Evolutionary conservation across 1,140 invertebrate genomes (phyloP).

Genomic region (Danaus plexippus): DNA sequence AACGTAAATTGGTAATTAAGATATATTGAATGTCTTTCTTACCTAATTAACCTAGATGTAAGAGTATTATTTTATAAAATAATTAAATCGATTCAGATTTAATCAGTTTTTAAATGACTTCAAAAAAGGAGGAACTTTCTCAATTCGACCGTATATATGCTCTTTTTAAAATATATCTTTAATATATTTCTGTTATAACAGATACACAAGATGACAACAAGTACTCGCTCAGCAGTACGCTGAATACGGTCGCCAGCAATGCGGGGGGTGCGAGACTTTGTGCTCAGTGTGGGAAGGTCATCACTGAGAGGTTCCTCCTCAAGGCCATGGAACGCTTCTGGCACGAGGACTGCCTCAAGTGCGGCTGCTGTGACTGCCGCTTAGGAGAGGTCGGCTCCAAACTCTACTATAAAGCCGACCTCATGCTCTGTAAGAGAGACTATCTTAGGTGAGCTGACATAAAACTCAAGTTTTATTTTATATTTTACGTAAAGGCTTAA

Average conservation of each 20-base stretch:
- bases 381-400: constrained; percentile 94
- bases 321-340: constrained; percentile 90
- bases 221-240: constrained; percentile 42
- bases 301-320: constrained; percentile 82
- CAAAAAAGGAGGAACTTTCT: too few species aligned
- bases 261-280: constrained; percentile 74
- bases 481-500: too few species aligned
- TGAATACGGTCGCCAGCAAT: constrained; percentile 33
- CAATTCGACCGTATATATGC: too few species aligned
- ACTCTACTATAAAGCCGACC: constrained; percentile 92
- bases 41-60: too few species aligned
- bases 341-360: constrained; percentile 96
- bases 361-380: constrained; percentile 92
- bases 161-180: too few species aligned
- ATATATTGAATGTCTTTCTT: too few species aligned
- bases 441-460: constrained; percentile 82
- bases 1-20: too few species aligned
- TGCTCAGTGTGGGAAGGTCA: constrained; percentile 82
- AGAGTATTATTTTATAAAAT: too few species aligned
- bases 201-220: constrained; percentile 68
- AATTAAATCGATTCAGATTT: too few species aligned
- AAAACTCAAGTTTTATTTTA: too few species aligned
- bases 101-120: too few species aligned
- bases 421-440: constrained; percentile 93
- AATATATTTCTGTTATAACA: constrained; percentile 23